phyloP scores from a whole-genome alignment of 2,888 invertebrate species.

The Thereva unica region DNA sequence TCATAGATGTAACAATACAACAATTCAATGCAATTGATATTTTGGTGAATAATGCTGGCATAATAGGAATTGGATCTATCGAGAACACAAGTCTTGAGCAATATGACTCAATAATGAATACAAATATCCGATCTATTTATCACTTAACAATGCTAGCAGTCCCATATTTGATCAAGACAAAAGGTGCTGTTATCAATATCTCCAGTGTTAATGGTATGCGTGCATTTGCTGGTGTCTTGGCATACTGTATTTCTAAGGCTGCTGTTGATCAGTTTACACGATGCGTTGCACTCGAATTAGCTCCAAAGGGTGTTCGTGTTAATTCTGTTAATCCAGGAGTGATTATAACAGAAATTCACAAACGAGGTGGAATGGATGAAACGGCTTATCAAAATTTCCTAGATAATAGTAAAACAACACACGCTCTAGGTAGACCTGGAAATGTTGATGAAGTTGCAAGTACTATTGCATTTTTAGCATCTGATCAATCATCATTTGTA shows the following conservation, averaged over 20 bases:
- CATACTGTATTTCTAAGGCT: constrained; percentile 92
- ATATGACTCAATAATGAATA: constrained; percentile 86
- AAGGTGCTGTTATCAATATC: constrained; percentile 93
- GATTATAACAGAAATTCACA: constrained; percentile 84
- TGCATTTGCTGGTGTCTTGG: constrained; percentile 85
- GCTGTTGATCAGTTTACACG: constrained; percentile 94
- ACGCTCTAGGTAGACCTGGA: constrained; percentile 88
- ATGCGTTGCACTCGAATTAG: constrained; percentile 87
- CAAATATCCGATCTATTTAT: constrained; percentile 83
- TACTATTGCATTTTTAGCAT: constrained; percentile 89
- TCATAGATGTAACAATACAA: constrained; percentile 72
- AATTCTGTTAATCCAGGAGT: constrained; percentile 93
- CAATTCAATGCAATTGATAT: constrained; percentile 80
- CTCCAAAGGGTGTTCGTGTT: constrained; percentile 80
- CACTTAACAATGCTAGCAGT: constrained; percentile 85
- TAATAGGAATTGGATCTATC: constrained; percentile 78
- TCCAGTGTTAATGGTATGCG: constrained; percentile 92
- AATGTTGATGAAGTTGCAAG: constrained; percentile 84
- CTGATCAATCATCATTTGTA: constrained; percentile 83
- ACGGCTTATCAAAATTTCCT: constrained; percentile 83
- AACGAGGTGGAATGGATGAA: constrained; percentile 80
- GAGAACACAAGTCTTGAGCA: constrained; percentile 85
- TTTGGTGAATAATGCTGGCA: constrained; percentile 89
- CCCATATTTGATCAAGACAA: constrained; percentile 79
- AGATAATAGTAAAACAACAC: constrained; percentile 82